These are phyloP conservation scores for Lamellibrachia luymesi DNA, from an alignment of 1,140 invertebrate species.

Conservation along the genomic window DNA sequence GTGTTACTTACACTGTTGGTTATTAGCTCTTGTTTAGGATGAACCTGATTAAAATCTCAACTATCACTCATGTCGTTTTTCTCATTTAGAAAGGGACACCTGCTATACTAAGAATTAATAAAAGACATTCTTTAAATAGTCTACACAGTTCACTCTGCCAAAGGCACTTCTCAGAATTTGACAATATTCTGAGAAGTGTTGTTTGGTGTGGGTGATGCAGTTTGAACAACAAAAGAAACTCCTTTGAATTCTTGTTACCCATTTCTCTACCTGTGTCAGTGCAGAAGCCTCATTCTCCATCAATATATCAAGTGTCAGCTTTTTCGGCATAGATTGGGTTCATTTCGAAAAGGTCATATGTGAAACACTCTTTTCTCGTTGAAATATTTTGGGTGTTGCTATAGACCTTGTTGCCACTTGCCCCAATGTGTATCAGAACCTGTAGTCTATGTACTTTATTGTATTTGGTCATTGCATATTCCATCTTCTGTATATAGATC, in stretches of 20 bases:
- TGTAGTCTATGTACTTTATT: too few species aligned
- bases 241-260: background rate
- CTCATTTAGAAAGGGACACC: background rate
- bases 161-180: background rate
- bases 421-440: too few species aligned
- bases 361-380: background rate
- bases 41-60: background rate
- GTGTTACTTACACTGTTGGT: background rate
- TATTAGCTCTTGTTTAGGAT: background rate
- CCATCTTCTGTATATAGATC: too few species aligned
- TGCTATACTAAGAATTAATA: background rate
- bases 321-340: background rate
- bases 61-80: background rate
- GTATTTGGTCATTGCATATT: too few species aligned
- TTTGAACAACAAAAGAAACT: background rate
- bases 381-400: background rate
- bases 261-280: background rate
- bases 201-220: background rate
- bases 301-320: background rate
- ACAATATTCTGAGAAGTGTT: conserved; percentile 1
- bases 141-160: background rate
- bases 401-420: too few species aligned
- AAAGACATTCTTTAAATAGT: background rate
- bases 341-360: background rate
- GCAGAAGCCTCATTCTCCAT: background rate